Conservation (phyloP, 2,113 vertebrate genomes). For the Larimichthys crocea region DNA sequence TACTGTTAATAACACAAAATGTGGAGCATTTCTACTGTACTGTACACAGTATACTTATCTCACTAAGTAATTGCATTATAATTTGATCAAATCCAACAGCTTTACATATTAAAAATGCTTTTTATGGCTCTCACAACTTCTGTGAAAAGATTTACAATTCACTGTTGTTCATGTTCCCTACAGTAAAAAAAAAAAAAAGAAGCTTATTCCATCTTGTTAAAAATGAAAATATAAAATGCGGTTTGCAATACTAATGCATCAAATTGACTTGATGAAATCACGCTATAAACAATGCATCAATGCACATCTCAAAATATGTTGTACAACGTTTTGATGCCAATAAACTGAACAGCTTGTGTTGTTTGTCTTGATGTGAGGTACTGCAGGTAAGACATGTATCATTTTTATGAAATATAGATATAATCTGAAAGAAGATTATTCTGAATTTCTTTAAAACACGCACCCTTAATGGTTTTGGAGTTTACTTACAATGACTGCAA, state of each 20-base stretch:
- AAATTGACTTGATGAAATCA: not conserved
- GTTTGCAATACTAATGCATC: not conserved
- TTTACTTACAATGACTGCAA: not conserved
- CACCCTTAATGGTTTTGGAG: not conserved
- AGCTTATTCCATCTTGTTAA: not conserved
- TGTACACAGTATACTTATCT: not conserved
- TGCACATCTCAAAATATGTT: conserved; percentile 19
- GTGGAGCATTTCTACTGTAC: not conserved
- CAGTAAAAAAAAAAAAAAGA: not conserved
- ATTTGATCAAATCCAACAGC: conserved; percentile 1
- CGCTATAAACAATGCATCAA: conserved; percentile 4
- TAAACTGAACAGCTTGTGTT: conserved; percentile 13
- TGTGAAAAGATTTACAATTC: not conserved
- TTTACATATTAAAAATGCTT: not conserved
- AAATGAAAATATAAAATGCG: not conserved
- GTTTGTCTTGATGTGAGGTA: conserved; percentile 1
- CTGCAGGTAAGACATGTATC: not conserved
- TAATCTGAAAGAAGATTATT: not conserved
- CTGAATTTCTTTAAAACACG: not conserved
- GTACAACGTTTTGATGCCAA: conserved; percentile 11
- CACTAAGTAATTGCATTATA: not conserved
- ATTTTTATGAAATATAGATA: not conserved
- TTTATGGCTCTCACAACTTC: not conserved
- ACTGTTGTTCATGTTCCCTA: not conserved
- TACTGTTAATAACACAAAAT: not conserved